Conservation (phyloP, 2,113 vertebrate species). For the Lipotes vexillifer region DNA sequence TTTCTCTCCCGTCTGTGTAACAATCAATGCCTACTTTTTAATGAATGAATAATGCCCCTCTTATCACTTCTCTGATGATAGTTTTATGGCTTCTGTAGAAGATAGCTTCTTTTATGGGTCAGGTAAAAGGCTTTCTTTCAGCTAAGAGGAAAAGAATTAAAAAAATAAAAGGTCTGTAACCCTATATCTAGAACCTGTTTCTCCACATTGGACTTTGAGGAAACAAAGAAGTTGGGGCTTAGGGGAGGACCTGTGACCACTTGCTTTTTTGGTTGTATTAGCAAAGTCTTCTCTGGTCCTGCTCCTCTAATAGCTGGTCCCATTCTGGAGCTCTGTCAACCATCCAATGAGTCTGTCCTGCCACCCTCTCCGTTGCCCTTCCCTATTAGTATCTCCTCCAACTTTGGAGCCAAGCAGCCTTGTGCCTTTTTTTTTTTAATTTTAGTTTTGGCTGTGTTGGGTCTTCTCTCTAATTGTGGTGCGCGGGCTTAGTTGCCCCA, state of each 20-base stretch:
- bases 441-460: no score
- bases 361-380: neutral
- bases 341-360: neutral
- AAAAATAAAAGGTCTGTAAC: neutral
- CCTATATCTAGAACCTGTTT: neutral
- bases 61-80: conserved; percentile 3
- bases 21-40: neutral
- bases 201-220: neutral
- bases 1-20: neutral
- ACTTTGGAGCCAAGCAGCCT: neutral
- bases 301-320: neutral
- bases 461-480: no score
- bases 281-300: neutral
- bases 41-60: neutral
- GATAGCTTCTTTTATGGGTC: conserved; percentile 20
- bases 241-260: neutral
- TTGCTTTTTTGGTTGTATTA: neutral
- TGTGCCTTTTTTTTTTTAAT: no score
- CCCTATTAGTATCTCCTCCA: neutral
- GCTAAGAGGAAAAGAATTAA: neutral
- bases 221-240: neutral
- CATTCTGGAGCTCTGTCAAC: neutral
- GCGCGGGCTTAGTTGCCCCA: no score
- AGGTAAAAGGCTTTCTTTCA: conserved; percentile 26
- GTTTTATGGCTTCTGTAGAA: conserved; percentile 12